Evolutionary conservation across 2,888 invertebrate genomes (phyloP).

Genomic region (Drosophila atroscutellata): DNA sequence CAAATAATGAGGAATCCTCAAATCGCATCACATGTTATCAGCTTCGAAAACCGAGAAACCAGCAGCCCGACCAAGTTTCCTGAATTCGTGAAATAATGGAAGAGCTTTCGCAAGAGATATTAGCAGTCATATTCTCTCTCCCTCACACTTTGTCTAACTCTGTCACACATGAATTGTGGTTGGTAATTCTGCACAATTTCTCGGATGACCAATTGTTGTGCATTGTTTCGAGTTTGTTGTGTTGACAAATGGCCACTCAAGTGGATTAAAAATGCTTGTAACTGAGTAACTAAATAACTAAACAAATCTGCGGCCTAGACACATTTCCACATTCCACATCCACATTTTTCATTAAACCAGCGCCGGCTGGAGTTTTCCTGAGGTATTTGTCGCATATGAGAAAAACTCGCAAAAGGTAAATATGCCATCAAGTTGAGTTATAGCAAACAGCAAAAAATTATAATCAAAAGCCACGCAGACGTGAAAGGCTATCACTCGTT

Average conservation of each 20-base stretch:
- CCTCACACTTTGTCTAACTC: neutral
- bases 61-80: neutral
- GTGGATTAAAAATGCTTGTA: conserved; percentile 80
- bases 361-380: neutral
- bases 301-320: conserved; percentile 62
- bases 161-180: neutral
- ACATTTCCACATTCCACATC: conserved; percentile 9
- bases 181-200: conserved; percentile 1
- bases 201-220: conserved; percentile 26
- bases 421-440: conserved; percentile 24
- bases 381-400: conserved; percentile 49
- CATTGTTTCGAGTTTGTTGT: conserved; percentile 10
- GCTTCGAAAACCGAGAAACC: neutral
- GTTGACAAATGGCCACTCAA: conserved; percentile 84
- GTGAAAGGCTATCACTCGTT: conserved; percentile 26
- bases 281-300: conserved; percentile 69
- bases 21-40: neutral
- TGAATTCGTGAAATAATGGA: neutral
- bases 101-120: neutral
- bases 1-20: neutral
- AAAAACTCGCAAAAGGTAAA: conserved; percentile 36
- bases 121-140: neutral
- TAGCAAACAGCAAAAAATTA: conserved; percentile 4
- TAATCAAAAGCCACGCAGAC: conserved; percentile 23
- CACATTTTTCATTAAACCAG: conserved; percentile 59